phyloP scores from a whole-genome alignment of 2,888 invertebrate genomes.

The Epistrophella euchroma region DNA sequence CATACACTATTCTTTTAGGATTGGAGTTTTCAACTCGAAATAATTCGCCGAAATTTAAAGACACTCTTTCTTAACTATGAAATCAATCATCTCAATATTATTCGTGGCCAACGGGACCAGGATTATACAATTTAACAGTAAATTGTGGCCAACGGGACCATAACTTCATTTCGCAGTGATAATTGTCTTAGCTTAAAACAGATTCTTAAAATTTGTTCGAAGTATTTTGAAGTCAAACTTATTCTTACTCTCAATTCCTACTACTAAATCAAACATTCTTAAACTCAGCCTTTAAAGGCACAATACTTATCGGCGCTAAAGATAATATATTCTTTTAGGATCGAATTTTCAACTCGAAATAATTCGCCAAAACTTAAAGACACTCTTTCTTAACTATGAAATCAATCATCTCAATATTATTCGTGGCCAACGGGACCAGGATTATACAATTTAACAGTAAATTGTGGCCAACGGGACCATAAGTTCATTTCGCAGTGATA shows the following conservation, averaged over 20 bases:
- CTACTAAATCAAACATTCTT: too few species aligned
- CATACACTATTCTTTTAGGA: neutral
- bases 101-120: slow-evolving; percentile 7
- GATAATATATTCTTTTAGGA: too few species aligned
- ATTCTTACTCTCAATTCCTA: too few species aligned
- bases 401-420: neutral
- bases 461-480: slow-evolving; percentile 2
- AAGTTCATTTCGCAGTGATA: neutral
- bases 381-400: neutral
- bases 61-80: neutral
- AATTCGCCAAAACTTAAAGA: neutral
- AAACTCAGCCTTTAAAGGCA: too few species aligned
- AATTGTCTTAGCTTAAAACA: neutral
- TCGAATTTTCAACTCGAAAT: neutral
- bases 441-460: neutral
- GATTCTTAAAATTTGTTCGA: neutral
- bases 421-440: slow-evolving; percentile 1
- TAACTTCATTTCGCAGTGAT: neutral
- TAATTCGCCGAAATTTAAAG: neutral
- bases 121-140: neutral
- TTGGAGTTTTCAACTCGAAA: neutral
- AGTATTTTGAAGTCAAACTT: too few species aligned
- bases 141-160: slow-evolving; percentile 1
- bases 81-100: neutral
- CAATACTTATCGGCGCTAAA: too few species aligned